Conservation (phyloP, 2,888 invertebrate species). For the Lycophotia porphyrea region DNA sequence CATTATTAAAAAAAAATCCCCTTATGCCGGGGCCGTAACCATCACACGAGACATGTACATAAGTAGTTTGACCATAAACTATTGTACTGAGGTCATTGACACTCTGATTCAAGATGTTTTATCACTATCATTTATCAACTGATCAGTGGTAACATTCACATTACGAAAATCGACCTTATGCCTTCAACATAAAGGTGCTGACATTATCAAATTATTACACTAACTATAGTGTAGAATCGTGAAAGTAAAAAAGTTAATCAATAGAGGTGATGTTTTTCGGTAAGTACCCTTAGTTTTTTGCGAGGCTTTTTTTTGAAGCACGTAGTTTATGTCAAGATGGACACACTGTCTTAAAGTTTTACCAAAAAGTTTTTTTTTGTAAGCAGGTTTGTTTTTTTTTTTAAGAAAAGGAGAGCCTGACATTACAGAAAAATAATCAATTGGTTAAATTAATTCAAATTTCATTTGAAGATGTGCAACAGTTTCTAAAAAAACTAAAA, state of each 20-base stretch:
- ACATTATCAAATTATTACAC: neutral
- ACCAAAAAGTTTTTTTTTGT: conserved; percentile 3
- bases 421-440: no score
- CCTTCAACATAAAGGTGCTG: neutral
- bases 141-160: neutral
- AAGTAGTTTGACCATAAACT: conserved; percentile 53
- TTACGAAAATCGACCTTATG: neutral
- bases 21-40: conserved; percentile 23
- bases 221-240: conserved; percentile 42
- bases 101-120: conserved; percentile 76
- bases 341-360: conserved; percentile 44
- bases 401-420: neutral
- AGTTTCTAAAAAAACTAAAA: no score
- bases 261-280: conserved; percentile 80
- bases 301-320: conserved; percentile 72
- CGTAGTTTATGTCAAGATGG: conserved; percentile 60
- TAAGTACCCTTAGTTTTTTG: conserved; percentile 81
- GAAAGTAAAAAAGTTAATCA: conserved; percentile 79
- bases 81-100: conserved; percentile 65
- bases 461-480: no score
- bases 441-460: no score
- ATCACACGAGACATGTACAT: conserved; percentile 43
- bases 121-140: conserved; percentile 73
- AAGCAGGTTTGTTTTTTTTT: neutral
- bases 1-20: conserved; percentile 45